Evolutionary conservation across 2,797 vertebrate species (phyloP).

Genomic region (Podarcis siculus): DNA sequence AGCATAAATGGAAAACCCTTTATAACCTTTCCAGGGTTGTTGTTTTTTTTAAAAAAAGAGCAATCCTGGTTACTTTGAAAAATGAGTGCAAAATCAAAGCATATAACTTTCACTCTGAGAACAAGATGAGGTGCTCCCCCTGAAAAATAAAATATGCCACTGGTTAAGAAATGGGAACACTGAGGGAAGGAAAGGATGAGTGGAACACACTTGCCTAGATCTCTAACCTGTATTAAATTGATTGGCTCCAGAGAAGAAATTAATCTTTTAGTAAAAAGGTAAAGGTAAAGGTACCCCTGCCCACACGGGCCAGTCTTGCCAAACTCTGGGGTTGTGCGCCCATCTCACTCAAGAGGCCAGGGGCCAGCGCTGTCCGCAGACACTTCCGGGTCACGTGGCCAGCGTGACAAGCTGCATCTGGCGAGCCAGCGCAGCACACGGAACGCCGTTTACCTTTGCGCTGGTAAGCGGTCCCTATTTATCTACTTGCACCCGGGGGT

Average conservation of each 20-base stretch:
- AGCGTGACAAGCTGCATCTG: too few relatives aligned
- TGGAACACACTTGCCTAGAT: background rate
- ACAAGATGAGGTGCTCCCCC: background rate
- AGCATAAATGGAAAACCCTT: background rate
- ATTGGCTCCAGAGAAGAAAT: background rate
- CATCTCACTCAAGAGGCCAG: too few relatives aligned
- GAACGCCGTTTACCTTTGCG: too few relatives aligned
- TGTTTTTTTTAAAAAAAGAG: too few relatives aligned
- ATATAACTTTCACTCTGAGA: background rate
- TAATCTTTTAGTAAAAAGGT: conserved; percentile 20
- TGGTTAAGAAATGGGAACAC: background rate
- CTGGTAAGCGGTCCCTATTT: too few relatives aligned
- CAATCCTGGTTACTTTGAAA: background rate
- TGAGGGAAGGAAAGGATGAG: background rate
- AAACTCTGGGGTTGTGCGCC: too few relatives aligned
- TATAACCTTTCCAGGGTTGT: background rate
- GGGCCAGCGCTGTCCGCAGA: too few relatives aligned
- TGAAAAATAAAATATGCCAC: background rate
- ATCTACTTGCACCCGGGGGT: too few relatives aligned
- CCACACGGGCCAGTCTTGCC: too few relatives aligned
- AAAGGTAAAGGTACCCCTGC: too few relatives aligned
- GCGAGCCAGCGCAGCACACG: too few relatives aligned
- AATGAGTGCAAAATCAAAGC: background rate
- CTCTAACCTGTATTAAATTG: background rate
- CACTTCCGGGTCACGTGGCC: too few relatives aligned